Base-by-base conservation (phyloP, 2,888 invertebrate genomes). In the Rhodophaea formosa region DNA sequence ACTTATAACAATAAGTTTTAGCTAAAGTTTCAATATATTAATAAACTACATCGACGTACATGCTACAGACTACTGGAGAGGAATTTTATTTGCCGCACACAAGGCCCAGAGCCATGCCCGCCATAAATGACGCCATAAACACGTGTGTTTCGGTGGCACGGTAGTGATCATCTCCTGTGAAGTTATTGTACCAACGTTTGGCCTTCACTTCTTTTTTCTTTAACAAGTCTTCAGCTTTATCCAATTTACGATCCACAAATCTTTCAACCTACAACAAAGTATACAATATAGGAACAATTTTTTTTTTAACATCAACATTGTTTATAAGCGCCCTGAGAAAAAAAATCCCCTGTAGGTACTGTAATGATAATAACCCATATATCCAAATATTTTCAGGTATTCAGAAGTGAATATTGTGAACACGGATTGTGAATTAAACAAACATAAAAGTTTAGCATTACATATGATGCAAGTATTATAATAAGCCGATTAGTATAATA, bases 171-270 rank as follows among this genome's bases (percentile, higher is more conserved):
- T 94, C 94, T 29, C 94, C 93, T 67, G 93, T 92, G 49, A 95
- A 79, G 65, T 93, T 93, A 61, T 94, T 92, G 73, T 95, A 96
- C 97, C 96, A 97, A 74, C 93, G 93, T 72, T 94, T 95, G 12
- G 94, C 95, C 79, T 94, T 94, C 57, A 91, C 87, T 81, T 95
- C 93, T 68, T 95, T 94, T 73, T 94, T 93, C 86, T 94, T 95
- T 62, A 96, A 70, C 60, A 94, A 75, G 69, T 93, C 93, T 85
- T 96, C 96, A 57, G 96, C 96, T 88, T 95, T 95, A 77, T 96
- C 95, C 66, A 96, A 69, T 88, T 97, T 96, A 67, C 94, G 94
- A 80, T 97, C 96, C 64, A 97, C 94, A 92, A 92, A 96, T 79
- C 95, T 92, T 84, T 95, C 97, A 70, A 96, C 93, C 96, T 97